phyloP scores from a whole-genome alignment of 2,797 vertebrate genomes.

The Eulemur coronatus region DNA sequence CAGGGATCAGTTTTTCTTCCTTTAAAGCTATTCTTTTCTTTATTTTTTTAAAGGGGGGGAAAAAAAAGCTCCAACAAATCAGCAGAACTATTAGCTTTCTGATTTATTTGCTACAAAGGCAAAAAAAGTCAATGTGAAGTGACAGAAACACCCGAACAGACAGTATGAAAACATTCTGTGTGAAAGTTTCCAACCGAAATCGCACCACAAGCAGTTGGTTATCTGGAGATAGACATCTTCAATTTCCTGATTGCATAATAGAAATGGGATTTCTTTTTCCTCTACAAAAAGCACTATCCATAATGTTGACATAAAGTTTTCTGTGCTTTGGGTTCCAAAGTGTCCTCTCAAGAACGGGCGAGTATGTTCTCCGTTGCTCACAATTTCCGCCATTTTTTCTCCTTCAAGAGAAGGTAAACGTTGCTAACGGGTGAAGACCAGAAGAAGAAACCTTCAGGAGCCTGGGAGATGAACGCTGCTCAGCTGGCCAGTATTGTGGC shows the following conservation, averaged over 20 bases:
- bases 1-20: slow-evolving; percentile 64
- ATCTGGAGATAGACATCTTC: slow-evolving; percentile 65
- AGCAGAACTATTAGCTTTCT: slow-evolving; percentile 75
- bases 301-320: slow-evolving; percentile 40
- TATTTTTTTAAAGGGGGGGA: slow-evolving; percentile 53
- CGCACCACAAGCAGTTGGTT: neutral
- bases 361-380: neutral
- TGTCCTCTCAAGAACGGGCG: neutral
- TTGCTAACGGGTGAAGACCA: neutral
- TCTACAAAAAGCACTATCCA: neutral
- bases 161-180: slow-evolving; percentile 48
- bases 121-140: slow-evolving; percentile 51
- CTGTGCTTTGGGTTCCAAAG: neutral
- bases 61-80: slow-evolving; percentile 69
- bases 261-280: slow-evolving; percentile 56
- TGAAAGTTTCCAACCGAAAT: slow-evolving; percentile 30
- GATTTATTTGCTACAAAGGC: slow-evolving; percentile 64
- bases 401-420: neutral
- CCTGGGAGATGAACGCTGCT: neutral
- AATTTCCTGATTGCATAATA: slow-evolving; percentile 62
- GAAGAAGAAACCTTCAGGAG: neutral
- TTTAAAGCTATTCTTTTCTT: slow-evolving; percentile 72
- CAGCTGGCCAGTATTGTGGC: neutral
- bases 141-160: slow-evolving; percentile 43
- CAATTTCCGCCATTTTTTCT: neutral